Evolutionary conservation across 2,113 vertebrate species (phyloP).

Genomic region (Cyprinodon variegatus): DNA sequence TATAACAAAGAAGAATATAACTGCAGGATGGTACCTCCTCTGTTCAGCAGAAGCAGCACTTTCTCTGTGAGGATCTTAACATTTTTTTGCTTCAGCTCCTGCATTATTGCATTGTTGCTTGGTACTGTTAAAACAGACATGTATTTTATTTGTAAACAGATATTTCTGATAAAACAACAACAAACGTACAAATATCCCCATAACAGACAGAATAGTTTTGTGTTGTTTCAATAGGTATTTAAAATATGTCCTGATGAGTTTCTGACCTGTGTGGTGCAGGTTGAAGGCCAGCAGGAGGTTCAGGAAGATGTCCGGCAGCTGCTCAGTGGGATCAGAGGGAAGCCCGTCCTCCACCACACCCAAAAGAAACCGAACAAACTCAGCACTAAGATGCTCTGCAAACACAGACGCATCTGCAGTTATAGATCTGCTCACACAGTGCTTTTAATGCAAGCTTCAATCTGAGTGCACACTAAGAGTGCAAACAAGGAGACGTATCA

Average conservation of each 20-base stretch:
- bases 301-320: conserved; percentile 92
- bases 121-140: conserved; percentile 79
- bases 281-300: conserved; percentile 95
- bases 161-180: not conserved
- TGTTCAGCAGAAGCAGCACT: conserved; percentile 91
- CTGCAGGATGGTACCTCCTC: conserved; percentile 84
- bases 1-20: not conserved
- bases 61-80: conserved; percentile 95
- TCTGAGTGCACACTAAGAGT: not conserved
- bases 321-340: conserved; percentile 90
- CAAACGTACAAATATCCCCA: not conserved
- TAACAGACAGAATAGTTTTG: not conserved
- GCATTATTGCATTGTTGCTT: conserved; percentile 91
- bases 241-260: not conserved
- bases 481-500: conserved; percentile 2
- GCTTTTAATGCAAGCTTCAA: not conserved
- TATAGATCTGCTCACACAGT: not conserved
- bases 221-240: no score
- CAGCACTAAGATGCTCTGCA: conserved; percentile 92
- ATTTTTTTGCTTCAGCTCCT: conserved; percentile 89
- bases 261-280: conserved; percentile 90
- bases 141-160: not conserved
- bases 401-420: conserved; percentile 2
- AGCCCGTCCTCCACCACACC: conserved; percentile 93
- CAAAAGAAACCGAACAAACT: conserved; percentile 91